Percentiles rank a stretch among this genome's conserved stretches.
phyloP scores from a whole-genome alignment of 1,140 invertebrate species.

The Aphidius ervi region DNA sequence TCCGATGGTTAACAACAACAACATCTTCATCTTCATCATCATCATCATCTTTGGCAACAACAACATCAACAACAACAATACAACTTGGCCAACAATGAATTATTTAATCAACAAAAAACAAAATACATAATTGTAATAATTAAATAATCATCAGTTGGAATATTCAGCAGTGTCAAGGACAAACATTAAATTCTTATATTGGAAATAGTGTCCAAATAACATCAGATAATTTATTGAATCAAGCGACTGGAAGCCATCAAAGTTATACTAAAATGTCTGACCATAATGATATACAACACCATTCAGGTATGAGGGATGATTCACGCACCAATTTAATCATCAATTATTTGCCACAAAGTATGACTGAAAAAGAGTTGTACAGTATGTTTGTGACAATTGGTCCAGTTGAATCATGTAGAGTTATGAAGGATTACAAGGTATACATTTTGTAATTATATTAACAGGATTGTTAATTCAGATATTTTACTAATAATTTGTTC shows the following conservation, averaged over 20 bases:
- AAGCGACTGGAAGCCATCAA: not conserved
- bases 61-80: slow-evolving; percentile 17
- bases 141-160: not conserved
- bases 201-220: not conserved
- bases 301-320: slow-evolving; percentile 36
- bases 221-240: not conserved
- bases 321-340: slow-evolving; percentile 82
- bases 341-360: slow-evolving; percentile 91
- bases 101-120: too few relatives aligned
- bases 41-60: slow-evolving; percentile 2
- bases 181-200: not conserved
- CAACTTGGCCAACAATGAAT: not conserved
- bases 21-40: slow-evolving; percentile 15
- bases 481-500: not conserved
- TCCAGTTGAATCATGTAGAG: slow-evolving; percentile 81
- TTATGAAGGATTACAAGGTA: slow-evolving; percentile 87
- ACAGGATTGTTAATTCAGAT: not conserved
- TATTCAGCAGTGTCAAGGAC: not conserved
- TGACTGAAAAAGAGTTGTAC: slow-evolving; percentile 86
- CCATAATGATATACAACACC: slow-evolving; percentile 32
- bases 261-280: slow-evolving; percentile 40
- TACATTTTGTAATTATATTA: slow-evolving; percentile 26
- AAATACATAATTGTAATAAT: too few relatives aligned
- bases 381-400: slow-evolving; percentile 84
- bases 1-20: slow-evolving; percentile 21